A percentile compares a stretch with the other conserved stretches of the same genome.
Evolutionary conservation across 2,888 invertebrate genomes (phyloP).

Genomic region (Limnephilus auricula): DNA sequence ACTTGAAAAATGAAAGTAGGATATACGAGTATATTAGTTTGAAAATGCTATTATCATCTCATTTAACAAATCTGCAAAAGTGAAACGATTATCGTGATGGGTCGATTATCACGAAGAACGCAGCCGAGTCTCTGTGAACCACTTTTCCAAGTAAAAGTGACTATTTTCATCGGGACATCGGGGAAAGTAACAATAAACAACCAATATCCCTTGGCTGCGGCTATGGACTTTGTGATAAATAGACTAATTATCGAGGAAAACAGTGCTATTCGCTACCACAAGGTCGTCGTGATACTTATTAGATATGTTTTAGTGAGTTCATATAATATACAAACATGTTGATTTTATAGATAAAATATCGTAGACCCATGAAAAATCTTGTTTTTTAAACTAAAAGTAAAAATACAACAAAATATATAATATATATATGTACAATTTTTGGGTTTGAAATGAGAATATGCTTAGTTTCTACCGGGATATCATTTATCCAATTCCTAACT

Average conservation of each 20-base stretch:
- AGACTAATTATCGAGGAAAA: neutral
- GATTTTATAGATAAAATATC: no score
- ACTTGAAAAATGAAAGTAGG: neutral
- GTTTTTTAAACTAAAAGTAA: no score
- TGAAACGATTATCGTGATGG: neutral
- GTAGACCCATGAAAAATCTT: no score
- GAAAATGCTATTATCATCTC: neutral
- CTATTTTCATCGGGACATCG: neutral
- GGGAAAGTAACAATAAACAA: neutral
- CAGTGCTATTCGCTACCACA: neutral
- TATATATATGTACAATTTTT: no score
- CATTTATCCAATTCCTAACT: no score
- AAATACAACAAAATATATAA: no score
- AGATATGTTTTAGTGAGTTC: neutral
- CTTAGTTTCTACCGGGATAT: no score
- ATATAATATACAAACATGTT: neutral
- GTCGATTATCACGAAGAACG: neutral
- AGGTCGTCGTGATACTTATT: neutral
- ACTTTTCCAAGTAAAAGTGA: slow-evolving; percentile 32
- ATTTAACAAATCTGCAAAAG: neutral
- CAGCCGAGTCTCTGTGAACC: neutral
- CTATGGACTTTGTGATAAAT: neutral
- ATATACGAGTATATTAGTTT: neutral
- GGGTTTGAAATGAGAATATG: no score
- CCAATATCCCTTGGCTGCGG: neutral